Conservation (phyloP, 2,797 vertebrate genomes). For the Micrastur ruficollis region DNA sequence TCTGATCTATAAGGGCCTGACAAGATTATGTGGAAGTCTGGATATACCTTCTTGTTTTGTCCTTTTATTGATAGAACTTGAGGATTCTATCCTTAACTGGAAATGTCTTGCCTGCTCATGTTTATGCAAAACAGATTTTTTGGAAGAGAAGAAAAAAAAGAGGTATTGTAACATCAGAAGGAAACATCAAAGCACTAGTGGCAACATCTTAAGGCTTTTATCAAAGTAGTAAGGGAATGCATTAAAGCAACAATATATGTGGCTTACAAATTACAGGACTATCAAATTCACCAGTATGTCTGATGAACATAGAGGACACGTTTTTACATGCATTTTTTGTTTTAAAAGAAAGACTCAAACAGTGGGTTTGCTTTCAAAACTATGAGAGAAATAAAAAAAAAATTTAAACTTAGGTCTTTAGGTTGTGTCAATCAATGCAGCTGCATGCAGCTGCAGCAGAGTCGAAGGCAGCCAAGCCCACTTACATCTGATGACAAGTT, state of each 20-base stretch:
- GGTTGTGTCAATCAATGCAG: background rate
- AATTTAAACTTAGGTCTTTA: background rate
- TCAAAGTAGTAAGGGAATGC: slow-evolving; percentile 96
- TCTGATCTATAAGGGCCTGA: background rate
- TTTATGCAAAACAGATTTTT: slow-evolving; percentile 77
- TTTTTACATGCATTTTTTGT: slow-evolving; percentile 50
- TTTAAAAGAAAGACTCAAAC: background rate
- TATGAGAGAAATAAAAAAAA: background rate
- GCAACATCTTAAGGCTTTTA: slow-evolving; percentile 95
- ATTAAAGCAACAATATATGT: slow-evolving; percentile 80
- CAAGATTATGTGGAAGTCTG: background rate
- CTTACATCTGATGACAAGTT: background rate
- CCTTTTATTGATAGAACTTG: slow-evolving; percentile 64
- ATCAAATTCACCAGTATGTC: slow-evolving; percentile 61
- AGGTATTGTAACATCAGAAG: slow-evolving; percentile 75
- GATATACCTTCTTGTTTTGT: background rate
- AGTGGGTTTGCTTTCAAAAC: background rate
- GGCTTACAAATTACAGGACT: slow-evolving; percentile 65
- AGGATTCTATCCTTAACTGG: slow-evolving; percentile 64
- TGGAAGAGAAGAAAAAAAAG: slow-evolving; percentile 53
- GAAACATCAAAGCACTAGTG: slow-evolving; percentile 93
- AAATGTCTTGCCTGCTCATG: slow-evolving; percentile 70
- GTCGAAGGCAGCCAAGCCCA: background rate
- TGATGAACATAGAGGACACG: slow-evolving; percentile 58
- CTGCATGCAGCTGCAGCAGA: background rate